Evolutionary conservation across 2,113 vertebrate species (phyloP).

Genomic region (Brachirus orientalis): DNA sequence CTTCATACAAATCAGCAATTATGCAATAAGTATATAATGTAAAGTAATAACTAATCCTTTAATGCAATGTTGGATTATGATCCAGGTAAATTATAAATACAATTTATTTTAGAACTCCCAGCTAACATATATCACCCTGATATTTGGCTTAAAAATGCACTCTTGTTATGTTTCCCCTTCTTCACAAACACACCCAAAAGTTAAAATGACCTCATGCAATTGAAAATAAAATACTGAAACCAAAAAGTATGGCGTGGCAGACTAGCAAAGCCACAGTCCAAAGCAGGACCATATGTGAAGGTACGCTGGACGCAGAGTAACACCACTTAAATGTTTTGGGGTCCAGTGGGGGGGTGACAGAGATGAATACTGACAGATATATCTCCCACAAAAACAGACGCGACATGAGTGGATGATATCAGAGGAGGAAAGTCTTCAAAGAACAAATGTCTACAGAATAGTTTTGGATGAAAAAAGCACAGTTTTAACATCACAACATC

Average conservation of each 20-base stretch:
- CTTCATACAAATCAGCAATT: no score
- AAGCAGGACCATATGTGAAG: conserved; percentile 66
- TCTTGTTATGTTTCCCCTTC: neutral
- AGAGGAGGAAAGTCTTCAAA: neutral
- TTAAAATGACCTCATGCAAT: conserved; percentile 47
- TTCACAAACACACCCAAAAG: conserved; percentile 29
- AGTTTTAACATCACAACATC: neutral
- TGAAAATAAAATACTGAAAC: conserved; percentile 55
- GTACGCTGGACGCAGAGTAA: conserved; percentile 26
- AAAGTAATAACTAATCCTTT: no score
- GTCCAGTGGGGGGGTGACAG: neutral
- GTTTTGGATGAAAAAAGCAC: neutral
- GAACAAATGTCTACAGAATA: neutral
- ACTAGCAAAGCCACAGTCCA: conserved; percentile 55
- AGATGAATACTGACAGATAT: conserved; percentile 43
- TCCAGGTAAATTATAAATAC: no score
- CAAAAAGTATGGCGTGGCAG: conserved; percentile 40
- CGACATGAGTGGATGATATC: neutral
- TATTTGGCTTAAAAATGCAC: neutral
- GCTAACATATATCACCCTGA: no score
- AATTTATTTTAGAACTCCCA: no score
- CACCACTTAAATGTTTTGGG: conserved; percentile 31
- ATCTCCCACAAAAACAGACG: conserved; percentile 6
- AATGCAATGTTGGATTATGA: no score
- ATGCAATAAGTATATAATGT: no score